Evolutionary conservation across 2,888 invertebrate species (phyloP).

Genomic region (Stenurella melanura): DNA sequence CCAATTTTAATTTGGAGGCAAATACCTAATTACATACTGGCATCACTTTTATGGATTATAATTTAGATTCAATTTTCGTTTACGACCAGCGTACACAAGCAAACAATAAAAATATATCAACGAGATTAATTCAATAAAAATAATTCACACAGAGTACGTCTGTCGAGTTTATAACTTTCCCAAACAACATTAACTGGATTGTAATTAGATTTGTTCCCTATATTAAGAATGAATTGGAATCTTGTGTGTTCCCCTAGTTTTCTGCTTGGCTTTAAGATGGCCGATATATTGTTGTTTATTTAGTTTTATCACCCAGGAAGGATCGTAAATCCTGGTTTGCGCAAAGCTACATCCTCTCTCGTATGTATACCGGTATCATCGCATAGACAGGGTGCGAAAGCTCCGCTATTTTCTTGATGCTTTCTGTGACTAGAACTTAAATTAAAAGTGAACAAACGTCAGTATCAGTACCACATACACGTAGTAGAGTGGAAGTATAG

Average conservation of each 20-base stretch:
- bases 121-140: not conserved
- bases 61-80: not conserved
- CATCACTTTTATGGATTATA: not conserved
- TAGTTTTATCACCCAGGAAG: constrained; percentile 1
- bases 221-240: constrained; percentile 3
- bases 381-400: not conserved
- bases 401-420: not conserved
- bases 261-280: constrained; percentile 7
- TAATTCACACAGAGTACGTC: constrained; percentile 3
- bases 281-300: constrained; percentile 7
- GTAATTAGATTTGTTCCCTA: not conserved
- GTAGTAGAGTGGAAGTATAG: no score
- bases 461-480: no score
- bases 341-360: not conserved
- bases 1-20: no score
- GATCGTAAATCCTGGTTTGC: not conserved
- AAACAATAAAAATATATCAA: not conserved
- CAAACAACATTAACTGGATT: not conserved
- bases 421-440: not conserved
- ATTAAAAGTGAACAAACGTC: not conserved
- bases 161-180: not conserved
- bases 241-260: not conserved
- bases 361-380: not conserved
- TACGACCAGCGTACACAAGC: not conserved
- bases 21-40: no score